A percentile compares a stretch with the other conserved stretches of the same genome.
phyloP scores from a whole-genome alignment of 2,888 invertebrate species.

The Mamestra brassicae region DNA sequence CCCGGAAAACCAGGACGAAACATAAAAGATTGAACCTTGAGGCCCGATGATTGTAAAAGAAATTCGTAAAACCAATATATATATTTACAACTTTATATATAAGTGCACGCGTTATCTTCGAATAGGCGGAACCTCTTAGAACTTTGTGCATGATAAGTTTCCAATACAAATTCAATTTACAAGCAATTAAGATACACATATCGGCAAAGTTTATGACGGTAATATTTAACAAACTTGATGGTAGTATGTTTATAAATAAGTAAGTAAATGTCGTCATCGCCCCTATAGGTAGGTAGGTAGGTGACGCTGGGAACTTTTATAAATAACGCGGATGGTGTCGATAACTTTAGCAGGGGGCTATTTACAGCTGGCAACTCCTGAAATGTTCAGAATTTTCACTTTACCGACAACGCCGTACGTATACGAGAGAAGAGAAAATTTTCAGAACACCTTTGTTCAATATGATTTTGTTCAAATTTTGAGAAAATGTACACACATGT shows the following conservation, averaged over 20 bases:
- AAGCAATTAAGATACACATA: slow-evolving; percentile 28
- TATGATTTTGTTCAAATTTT: slow-evolving; percentile 6
- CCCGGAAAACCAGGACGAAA: slow-evolving; percentile 46
- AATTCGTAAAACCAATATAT: slow-evolving; percentile 21
- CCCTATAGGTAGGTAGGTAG: slow-evolving; percentile 29
- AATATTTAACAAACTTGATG: slow-evolving; percentile 53
- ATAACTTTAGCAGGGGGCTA: slow-evolving; percentile 53
- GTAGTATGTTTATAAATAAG: slow-evolving; percentile 49
- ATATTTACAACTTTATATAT: slow-evolving; percentile 6
- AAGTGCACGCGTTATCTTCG: not conserved
- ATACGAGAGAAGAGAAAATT: not conserved
- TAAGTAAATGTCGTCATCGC: slow-evolving; percentile 33
- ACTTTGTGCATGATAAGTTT: slow-evolving; percentile 30
- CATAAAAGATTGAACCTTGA: slow-evolving; percentile 33
- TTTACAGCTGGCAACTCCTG: slow-evolving; percentile 38
- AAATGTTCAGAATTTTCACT: slow-evolving; percentile 25
- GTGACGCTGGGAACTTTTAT: slow-evolving; percentile 51
- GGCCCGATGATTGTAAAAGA: slow-evolving; percentile 33
- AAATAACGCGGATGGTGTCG: slow-evolving; percentile 54
- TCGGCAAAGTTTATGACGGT: slow-evolving; percentile 31
- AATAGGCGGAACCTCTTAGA: not conserved
- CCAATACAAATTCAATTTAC: slow-evolving; percentile 36
- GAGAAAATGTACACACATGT: slow-evolving; percentile 12
- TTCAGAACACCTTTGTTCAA: slow-evolving; percentile 9
- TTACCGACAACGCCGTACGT: slow-evolving; percentile 3